Base-by-base conservation (phyloP, 2,888 invertebrate genomes). In the Cylloceria caligata region DNA sequence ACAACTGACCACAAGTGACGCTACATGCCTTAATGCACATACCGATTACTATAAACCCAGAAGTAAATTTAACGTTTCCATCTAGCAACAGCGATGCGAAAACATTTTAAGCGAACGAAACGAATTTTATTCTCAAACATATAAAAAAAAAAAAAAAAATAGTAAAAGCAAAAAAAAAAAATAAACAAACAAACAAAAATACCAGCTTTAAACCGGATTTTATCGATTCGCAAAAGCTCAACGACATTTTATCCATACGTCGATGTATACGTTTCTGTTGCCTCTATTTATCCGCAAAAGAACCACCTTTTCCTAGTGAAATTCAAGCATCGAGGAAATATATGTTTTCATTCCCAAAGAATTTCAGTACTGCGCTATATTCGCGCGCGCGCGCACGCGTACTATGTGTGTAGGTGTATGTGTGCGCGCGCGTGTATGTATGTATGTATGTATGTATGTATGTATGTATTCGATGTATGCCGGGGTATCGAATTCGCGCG, bases 401-500 rank as follows among this genome's bases (percentile, higher is more conserved):
- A n/a, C n/a, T n/a, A n/a, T n/a, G n/a, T n/a, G n/a, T n/a, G n/a
- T n/a, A n/a, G n/a, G n/a, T n/a, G n/a, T n/a, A n/a, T n/a, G n/a
- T n/a, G n/a, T n/a, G n/a, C n/a, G n/a, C n/a, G n/a, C n/a, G n/a
- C n/a, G n/a, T n/a, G n/a, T n/a, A 68, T 19, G 21, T 19, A 2
- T 30, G 19, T 45, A 68, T 27, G 13, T n/a, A 19, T 9, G 24
- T 36, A 9, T 11, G 13, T 42, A 21, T 72, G 34, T 73, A n/a
- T 24, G 24, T 49, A 16, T 30, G 42, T 34, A 42, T n/a, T n/a
- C n/a, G n/a, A n/a, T 65, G 42, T 57, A 36, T 36, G 24, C 52
- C 65, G 30, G 67, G 64, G 75, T 79, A 82, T 82, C 79, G 72
- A 82, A 82, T 82, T 82, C 79, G 75, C 82, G 72, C 68, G 75